These are phyloP conservation scores for Balanococcus diminutus DNA, from an alignment of 2,888 invertebrate species.

Conservation along the genomic window DNA sequence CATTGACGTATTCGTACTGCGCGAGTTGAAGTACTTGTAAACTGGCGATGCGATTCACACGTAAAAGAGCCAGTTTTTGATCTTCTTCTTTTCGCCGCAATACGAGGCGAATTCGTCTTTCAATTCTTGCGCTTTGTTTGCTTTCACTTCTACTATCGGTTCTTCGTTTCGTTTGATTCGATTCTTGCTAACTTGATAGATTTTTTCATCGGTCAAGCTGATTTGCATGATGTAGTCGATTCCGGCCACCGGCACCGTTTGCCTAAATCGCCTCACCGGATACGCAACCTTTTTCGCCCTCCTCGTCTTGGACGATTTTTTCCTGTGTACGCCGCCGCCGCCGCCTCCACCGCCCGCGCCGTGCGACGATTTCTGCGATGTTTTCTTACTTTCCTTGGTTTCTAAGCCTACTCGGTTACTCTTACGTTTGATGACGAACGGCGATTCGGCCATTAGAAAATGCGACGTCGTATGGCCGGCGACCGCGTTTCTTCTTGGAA, in stretches of 20 bases:
- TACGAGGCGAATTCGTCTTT: not conserved
- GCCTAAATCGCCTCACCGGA: not conserved
- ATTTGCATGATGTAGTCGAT: not conserved
- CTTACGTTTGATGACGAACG: not conserved
- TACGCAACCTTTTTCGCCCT: not conserved
- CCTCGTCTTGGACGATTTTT: not conserved
- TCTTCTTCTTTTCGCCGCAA: not conserved
- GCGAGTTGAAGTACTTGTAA: not conserved
- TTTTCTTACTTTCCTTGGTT: not conserved
- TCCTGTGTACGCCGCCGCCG: not conserved
- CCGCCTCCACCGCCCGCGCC: not conserved
- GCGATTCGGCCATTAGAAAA: not conserved
- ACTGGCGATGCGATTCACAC: not conserved
- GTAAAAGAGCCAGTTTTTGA: not conserved
- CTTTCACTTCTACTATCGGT: not conserved
- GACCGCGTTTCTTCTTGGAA: not conserved
- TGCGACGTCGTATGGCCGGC: not conserved
- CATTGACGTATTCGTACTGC: not conserved
- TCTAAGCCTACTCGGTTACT: not conserved
- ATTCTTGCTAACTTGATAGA: not conserved
- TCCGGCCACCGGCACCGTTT: not conserved
- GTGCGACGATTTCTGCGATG: not conserved
- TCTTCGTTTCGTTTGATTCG: not conserved
- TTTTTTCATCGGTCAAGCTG: not conserved
- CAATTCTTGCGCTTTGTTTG: not conserved